These are phyloP conservation scores for Microcebus ravelobensis DNA, from an alignment of 2,113 vertebrate species.

Conservation along the genomic window DNA sequence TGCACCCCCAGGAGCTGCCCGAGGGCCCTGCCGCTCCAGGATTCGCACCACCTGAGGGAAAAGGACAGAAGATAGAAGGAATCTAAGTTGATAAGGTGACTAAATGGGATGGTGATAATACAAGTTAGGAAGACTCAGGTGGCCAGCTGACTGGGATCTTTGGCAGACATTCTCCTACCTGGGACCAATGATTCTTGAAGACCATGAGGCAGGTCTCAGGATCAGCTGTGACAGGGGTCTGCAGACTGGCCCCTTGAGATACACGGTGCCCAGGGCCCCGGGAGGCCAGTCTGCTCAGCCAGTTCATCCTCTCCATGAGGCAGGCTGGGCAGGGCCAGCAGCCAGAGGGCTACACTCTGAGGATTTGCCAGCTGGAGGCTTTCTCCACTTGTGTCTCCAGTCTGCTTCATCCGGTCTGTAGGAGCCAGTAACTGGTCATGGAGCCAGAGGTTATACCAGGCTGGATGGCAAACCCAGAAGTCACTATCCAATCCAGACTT, in stretches of 20 bases:
- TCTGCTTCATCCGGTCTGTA: constrained; percentile 80
- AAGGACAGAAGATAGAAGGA: constrained; percentile 2
- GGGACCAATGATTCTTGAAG: constrained; percentile 98
- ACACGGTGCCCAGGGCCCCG: constrained; percentile 87
- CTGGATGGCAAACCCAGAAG: background rate
- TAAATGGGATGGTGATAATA: background rate
- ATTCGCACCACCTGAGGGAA: constrained; percentile 91
- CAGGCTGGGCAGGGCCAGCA: constrained; percentile 61
- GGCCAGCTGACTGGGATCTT: background rate
- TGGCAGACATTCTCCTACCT: constrained; percentile 84
- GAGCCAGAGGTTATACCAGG: constrained; percentile 57
- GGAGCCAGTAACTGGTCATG: constrained; percentile 69
- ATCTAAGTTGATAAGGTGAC: background rate
- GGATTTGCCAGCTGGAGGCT: constrained; percentile 61
- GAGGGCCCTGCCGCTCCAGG: constrained; percentile 88
- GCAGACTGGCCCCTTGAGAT: constrained; percentile 85
- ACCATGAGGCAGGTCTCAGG: constrained; percentile 98
- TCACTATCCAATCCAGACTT: constrained; percentile 58
- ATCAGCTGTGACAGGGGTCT: constrained; percentile 92
- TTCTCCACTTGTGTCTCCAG: constrained; percentile 70
- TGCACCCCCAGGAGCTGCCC: constrained; percentile 82
- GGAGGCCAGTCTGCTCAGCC: constrained; percentile 95
- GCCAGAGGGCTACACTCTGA: constrained; percentile 60
- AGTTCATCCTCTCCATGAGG: constrained; percentile 92
- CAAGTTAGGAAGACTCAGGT: background rate